phyloP scores from a whole-genome alignment of 2,113 vertebrate genomes.

The Tyrannus savana region DNA sequence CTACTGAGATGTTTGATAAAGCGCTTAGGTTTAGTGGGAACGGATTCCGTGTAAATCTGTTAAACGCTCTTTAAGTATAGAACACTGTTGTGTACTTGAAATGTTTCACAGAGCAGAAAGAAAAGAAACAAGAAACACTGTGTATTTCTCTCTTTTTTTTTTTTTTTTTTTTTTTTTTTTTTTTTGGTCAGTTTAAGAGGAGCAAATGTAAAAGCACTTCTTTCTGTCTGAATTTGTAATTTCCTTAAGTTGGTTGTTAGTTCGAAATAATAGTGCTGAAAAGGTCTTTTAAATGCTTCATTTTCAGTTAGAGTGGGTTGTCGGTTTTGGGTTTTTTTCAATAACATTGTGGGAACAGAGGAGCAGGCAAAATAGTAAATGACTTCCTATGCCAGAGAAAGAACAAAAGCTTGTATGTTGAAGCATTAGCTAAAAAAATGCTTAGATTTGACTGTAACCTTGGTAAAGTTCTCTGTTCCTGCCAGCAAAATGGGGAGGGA shows the following conservation, averaged over 20 bases:
- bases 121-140: neutral
- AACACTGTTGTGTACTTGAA: neutral
- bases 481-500: neutral
- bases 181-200: neutral
- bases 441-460: neutral
- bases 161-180: neutral
- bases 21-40: neutral
- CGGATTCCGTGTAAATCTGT: neutral
- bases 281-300: neutral
- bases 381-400: neutral
- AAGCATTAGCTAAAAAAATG: neutral
- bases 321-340: neutral
- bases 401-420: slow-evolving; percentile 8
- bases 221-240: neutral
- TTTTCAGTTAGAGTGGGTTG: neutral
- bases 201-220: accelerated
- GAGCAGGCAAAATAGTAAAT: slow-evolving; percentile 2
- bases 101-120: neutral
- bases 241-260: neutral
- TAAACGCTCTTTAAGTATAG: neutral
- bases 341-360: neutral
- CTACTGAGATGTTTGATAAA: accelerated
- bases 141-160: neutral
- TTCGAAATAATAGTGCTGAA: neutral
- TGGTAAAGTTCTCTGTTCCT: neutral